Evolutionary conservation across 2,888 invertebrate species (phyloP), one percentile per base, ranked within the genome.

Genomic region (Leptura quadrifasciata): DNA sequence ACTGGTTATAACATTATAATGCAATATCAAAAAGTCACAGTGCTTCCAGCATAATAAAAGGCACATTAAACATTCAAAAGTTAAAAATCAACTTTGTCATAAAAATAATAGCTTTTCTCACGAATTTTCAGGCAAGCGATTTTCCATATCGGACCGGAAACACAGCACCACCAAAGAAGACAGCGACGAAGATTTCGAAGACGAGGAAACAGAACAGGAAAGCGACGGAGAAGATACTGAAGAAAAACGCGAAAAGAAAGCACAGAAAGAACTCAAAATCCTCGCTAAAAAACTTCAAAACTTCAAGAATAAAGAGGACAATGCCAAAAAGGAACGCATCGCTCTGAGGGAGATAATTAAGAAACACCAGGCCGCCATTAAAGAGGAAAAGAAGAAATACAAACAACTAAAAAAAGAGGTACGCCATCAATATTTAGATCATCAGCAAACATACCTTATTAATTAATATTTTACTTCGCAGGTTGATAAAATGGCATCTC

Each of bases 401-500:
- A 95, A 94, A 86, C 93, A 93, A 82, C 89, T 97, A 57, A 95
- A 96, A 87, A 95, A 95, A 81, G 96, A 97, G 90, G 96, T 96
- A 77, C 81, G 75, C 18, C 15, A 10, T 39, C 4, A 12, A 1
- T 54, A 21, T 5, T 31, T 31, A 10, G n/a, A n/a, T n/a, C n/a
- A 18, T 15, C 8, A 17, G 5, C 15, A 72, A 63, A 18, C 18
- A 58, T 24, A 52, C 9, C 18, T n/a, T n/a, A 21, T 55, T 57
- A 18, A 2, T 64, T 64, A 17, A 47, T 39, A 17, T 10, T 39
- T 24, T 17, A 39, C 63, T 52, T 75, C 76, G 10, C 67, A 96
- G 90, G 96, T 96, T 10, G 95, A 96, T 86, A 96, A 96, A 90
- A 97, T 97, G 96, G 96, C 96, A 0, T 94, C 94, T 17, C 91